phyloP scores from a whole-genome alignment of 2,797 vertebrate species.

The Semotilus atromaculatus region DNA sequence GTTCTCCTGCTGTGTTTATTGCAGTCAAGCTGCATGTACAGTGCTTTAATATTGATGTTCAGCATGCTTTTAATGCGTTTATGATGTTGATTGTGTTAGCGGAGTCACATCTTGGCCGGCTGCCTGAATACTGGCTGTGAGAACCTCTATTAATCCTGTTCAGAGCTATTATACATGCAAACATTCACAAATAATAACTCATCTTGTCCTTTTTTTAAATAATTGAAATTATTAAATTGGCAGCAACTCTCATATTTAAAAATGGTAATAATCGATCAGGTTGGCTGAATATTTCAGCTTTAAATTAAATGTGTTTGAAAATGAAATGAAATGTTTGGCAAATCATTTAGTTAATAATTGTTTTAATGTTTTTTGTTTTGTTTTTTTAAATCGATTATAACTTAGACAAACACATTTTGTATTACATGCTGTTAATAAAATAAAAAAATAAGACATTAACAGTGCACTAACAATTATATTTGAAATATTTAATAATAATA shows the following conservation, averaged over 20 bases:
- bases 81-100: slow-evolving; percentile 7
- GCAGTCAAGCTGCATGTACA: not conserved
- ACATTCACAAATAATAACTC: slow-evolving; percentile 15
- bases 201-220: not conserved
- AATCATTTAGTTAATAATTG: not conserved
- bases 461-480: not conserved
- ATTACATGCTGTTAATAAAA: not conserved
- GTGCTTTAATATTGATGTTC: not conserved
- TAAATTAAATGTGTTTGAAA: not conserved
- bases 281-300: not conserved
- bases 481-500: not conserved
- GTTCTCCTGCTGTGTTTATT: not conserved
- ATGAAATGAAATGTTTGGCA: not conserved
- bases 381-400: too few relatives aligned
- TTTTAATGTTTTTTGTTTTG: not conserved
- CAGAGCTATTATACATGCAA: not conserved
- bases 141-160: slow-evolving; percentile 30
- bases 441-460: not conserved
- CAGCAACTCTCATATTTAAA: not conserved
- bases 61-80: slow-evolving; percentile 24
- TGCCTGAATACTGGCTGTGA: slow-evolving; percentile 9
- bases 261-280: not conserved
- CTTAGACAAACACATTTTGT: not conserved
- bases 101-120: not conserved
- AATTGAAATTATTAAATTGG: not conserved